Evolutionary conservation across 2,113 vertebrate genomes (phyloP), one percentile per base, ranked within the genome.

Genomic region (Dromaius novaehollandiae): DNA sequence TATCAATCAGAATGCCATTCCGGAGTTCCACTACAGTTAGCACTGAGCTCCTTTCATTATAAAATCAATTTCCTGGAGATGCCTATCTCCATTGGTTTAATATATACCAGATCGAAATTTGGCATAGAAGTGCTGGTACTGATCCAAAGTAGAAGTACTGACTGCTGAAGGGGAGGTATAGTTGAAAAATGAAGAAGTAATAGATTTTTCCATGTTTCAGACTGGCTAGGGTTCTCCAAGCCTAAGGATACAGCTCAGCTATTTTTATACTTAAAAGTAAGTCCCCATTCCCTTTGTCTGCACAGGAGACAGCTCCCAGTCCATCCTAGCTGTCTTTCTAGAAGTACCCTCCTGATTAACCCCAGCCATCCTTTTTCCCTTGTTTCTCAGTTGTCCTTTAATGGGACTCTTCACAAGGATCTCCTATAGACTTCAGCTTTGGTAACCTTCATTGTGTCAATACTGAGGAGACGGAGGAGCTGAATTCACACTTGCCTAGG

Each of bases 51-150:
- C 82, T 94, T 93, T 86, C 88, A 88, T 97, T 97, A 93, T 51
- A 86, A 95, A 96, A 97, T 96, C 94, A 95, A 83, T 95, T 94
- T 95, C 82, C 91, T 88, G 89, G 51, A 95, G 93, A 91, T 97
- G 64, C 42, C 75, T 97, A 91, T 96, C 96, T 95, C 75, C 64
- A n/a, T 13, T 90, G 86, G 40, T 75, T 97, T 89, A 83, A 94
- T 95, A 78, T 86, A 48, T 71, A 71, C 55, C 79, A 81, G 68
- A 64, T 0, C 89, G 85, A 86, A 95, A 88, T 36, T 2, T 96
- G 82, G 60, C 71, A 55, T 24, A 83, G 55, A 81, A 53, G 71
- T 56, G 20, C 17, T 28, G 26, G 17, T 44, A 42, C 38, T 30
- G 26, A 66, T 16, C 26, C 40, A 66, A 66, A 66, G 42, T 44